These are phyloP conservation scores for Physeter macrocephalus DNA, from an alignment of 2,113 vertebrate species.

Conservation along the genomic window DNA sequence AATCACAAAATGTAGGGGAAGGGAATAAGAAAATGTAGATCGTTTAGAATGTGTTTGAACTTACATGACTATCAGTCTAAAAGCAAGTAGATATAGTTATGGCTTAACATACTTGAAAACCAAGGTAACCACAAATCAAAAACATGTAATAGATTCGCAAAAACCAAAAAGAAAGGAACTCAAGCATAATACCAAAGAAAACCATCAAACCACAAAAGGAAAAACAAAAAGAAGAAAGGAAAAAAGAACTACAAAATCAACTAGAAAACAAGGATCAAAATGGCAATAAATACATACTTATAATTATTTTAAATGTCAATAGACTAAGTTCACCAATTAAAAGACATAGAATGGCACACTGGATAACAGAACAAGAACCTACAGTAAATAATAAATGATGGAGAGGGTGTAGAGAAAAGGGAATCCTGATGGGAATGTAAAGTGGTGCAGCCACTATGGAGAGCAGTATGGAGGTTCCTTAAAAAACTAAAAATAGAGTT, in stretches of 20 bases:
- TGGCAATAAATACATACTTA: neutral
- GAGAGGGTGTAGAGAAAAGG: no score
- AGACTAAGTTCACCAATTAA: neutral
- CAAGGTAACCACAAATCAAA: neutral
- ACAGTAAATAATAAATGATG: no score
- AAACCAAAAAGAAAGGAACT: neutral
- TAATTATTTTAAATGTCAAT: neutral
- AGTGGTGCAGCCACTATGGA: no score
- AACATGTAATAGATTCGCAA: neutral
- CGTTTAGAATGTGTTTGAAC: neutral
- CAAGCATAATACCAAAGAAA: neutral
- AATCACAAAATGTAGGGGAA: neutral
- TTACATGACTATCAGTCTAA: neutral
- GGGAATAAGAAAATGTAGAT: neutral
- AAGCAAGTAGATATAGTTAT: neutral
- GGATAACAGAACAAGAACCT: neutral
- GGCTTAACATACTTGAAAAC: neutral
- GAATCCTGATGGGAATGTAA: no score
- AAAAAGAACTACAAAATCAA: neutral
- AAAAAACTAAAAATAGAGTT: no score
- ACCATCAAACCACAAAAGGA: neutral
- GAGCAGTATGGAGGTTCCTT: no score
- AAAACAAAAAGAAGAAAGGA: neutral
- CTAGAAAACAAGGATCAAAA: neutral
- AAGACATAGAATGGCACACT: neutral